Base-by-base conservation (phyloP, 2,113 vertebrate genomes). In the Abramis brama region DNA sequence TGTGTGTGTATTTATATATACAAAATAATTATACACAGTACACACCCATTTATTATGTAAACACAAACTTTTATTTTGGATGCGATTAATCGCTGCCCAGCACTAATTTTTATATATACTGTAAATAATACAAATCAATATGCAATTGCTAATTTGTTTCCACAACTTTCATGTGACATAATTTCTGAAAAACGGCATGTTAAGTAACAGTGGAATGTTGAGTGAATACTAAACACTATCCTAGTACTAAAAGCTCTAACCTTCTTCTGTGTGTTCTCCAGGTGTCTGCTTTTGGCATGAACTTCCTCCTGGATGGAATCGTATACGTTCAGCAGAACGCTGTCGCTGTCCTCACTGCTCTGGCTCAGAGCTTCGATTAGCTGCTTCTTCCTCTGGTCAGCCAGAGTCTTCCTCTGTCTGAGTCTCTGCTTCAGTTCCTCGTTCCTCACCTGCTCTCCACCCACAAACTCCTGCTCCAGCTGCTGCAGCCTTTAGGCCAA, bases 251-350 rank as follows among this genome's bases (percentile, higher is more conserved):
- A 80, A 36, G 33, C 19, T 70, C 91, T 88, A 88, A 97, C 96
- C 95, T 97, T 97, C 71, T 90, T 93, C 90, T 97, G 97, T 79
- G 96, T 91, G 90, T 93, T 96, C 89, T 95, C 93, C 91, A 98
- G 91, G 12, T 95, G 90, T 66, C 94, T 95, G 91, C 88, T 96
- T 91, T 97, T 97, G 88, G 94, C 96, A 64, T 92, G 82, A 17
- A 96, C 93, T 87, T 99, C 96, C 66, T 97, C 96, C 91, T 97
- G 97, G 89, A 96, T 97, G 87, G 97, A 98, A 88, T 97, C 91
- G 0, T 96, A 97, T 77, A 96, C 96, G 0, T 93, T 92, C 4
- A 97, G 91, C 84, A 97, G 93, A 79, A 96, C 94, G 76, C 90
- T 92, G 8, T 97, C 95, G 15, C 94, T 91, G 45, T 97, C 96